Evolutionary conservation across 2,888 invertebrate genomes (phyloP), one percentile per base, ranked within the genome.

Genomic region (Rhabditoides inermis): DNA sequence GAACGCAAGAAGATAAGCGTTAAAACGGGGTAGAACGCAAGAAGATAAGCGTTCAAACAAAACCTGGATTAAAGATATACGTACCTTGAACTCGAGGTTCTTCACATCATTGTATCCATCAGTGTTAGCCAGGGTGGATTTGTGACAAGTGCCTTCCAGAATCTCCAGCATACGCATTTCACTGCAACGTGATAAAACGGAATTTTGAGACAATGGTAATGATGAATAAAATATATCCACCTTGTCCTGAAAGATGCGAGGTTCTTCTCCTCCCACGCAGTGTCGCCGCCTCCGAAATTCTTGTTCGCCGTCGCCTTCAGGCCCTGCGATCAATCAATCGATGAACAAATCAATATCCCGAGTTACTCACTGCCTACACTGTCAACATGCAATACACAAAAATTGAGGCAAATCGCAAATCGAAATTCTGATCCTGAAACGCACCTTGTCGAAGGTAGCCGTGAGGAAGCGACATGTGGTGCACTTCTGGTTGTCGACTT

Each of bases 121-220:
- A 0, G 85, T 82, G 39, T 64, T 63, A 2, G 55, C 51, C 56
- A 65, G 39, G 22, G 60, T 56, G 28, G 57, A 57, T 53, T 88
- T 88, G 18, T 83, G 82, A 77, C 94, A 94, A 6, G 91, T 79
- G 23, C 84, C 81, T 72, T 92, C 91, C 78, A 90, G 87, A 49
- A 92, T 88, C 78, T 94, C 94, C 15, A 88, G 84, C 37, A 92
- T 80, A 45, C 94, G 82, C 25, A 91, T 85, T 81, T 91, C 92
- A 77, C 90, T 80, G 67, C 51, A 77, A n/a, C 51, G n/a, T 12
- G 46, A 49, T n/a, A 57, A 52, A 48, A 5, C 3, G 27, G 1
- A 32, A 39, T n/a, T 25, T 42, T 15, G 15, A 40, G 46, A 60
- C 25, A 40, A 35, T 18, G 32, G 32, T 12, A n/a, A 22, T 42